Base-by-base conservation (phyloP, 2,888 invertebrate genomes). In the Agrilus mali region DNA sequence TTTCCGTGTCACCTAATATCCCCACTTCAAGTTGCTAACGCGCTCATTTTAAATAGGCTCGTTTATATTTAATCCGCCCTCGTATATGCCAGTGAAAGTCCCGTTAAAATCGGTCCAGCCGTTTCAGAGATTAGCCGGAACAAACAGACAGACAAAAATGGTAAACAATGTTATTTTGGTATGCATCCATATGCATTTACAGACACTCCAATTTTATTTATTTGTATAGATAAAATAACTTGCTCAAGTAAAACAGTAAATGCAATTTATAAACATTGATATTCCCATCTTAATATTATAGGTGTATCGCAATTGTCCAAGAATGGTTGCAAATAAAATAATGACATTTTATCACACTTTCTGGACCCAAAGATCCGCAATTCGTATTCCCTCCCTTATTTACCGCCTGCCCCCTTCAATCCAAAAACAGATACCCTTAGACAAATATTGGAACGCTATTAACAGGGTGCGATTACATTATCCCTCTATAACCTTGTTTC, bases 391-490 rank as follows among this genome's bases (percentile, higher is more conserved):
- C 2, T 15, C 42, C 27, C 37, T 53, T 22, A 45, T 49, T 33
- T 36, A 43, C 3, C 32, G 38, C 32, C 16, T 55, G 13, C 55
- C 55, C 8, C 22, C 38, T 8, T 41, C 50, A 7, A 41, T 55
- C 14, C 38, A 41, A 15, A 45, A 47, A n/a, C 49, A 54, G 41
- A 50, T 55, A 2, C 37, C 50, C 12, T 43, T 53, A 35, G 55
- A 55, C 32, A 53, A 49, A 44, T 55, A 49, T 39, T 55, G 53
- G 47, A 43, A 44, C 14, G 53, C 53, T n/a, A 41, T 55, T 32
- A 52, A 40, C 38, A 48, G 45, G 55, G 53, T 45, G 41, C 41
- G 35, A 15, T 15, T 17, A 4, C 4, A 13, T 8, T 33, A 17
- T 27, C 13, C 2, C 20, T 20, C 15, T 35, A n/a, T 14, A 27